Evolutionary conservation across 2,113 vertebrate genomes (phyloP).

Genomic region (Gopherus evgoodei): DNA sequence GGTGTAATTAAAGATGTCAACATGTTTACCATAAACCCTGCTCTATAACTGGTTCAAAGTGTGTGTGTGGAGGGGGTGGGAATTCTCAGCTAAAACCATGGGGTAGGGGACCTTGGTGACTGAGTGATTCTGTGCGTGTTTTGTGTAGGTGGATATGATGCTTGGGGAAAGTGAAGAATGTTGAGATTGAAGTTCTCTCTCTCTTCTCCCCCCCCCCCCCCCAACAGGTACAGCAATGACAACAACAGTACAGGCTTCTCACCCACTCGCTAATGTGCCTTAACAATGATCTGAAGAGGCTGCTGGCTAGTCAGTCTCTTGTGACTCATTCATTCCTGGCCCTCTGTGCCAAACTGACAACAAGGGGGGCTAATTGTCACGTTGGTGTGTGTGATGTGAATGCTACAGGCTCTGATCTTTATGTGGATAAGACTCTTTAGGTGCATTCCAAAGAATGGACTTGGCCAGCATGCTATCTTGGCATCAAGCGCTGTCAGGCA

Average conservation of each 20-base stretch:
- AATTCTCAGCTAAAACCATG: too few relatives aligned
- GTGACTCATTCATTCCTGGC: background rate
- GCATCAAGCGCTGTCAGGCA: background rate
- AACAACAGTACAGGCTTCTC: background rate
- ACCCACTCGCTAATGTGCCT: background rate
- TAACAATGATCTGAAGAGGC: background rate
- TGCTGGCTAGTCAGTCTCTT: background rate
- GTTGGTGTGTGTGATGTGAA: background rate
- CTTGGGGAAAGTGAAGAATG: background rate
- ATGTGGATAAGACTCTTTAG: background rate
- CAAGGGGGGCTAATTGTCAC: background rate
- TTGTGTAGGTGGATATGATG: background rate
- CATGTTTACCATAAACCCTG: background rate
- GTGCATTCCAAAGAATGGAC: background rate
- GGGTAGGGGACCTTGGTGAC: too few relatives aligned
- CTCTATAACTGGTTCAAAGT: background rate
- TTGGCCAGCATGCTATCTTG: background rate
- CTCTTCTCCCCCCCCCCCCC: too few relatives aligned
- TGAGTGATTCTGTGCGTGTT: background rate
- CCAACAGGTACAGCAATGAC: background rate
- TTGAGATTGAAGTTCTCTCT: background rate
- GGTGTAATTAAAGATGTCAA: background rate
- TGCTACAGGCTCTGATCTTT: background rate
- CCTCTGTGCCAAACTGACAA: background rate
- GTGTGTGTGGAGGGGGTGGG: too few relatives aligned